Conservation (phyloP, 2,113 vertebrate species). For the Gambusia holbrooki region DNA sequence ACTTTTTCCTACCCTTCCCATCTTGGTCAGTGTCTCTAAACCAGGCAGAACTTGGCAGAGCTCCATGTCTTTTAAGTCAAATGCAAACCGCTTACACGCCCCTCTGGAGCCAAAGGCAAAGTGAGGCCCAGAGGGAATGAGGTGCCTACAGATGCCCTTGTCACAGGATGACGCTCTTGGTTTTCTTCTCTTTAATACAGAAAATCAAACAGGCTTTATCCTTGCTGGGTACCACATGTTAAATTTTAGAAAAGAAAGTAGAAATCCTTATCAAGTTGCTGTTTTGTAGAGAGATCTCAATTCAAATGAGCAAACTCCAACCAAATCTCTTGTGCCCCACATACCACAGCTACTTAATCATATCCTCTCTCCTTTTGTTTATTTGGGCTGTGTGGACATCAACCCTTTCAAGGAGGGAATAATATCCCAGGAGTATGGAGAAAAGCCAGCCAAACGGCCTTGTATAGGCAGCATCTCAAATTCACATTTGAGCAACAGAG, state of each 20-base stretch:
- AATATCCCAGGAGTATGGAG: slow-evolving; percentile 65
- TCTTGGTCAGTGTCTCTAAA: slow-evolving; percentile 23
- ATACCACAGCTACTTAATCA: slow-evolving; percentile 64
- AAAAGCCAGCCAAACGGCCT: slow-evolving; percentile 46
- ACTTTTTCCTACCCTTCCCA: slow-evolving; percentile 17
- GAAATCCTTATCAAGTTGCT: not conserved
- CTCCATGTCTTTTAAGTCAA: slow-evolving; percentile 45
- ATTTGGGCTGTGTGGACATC: slow-evolving; percentile 67
- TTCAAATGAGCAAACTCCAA: slow-evolving; percentile 36
- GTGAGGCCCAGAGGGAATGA: slow-evolving; percentile 60
- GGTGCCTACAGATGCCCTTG: slow-evolving; percentile 64
- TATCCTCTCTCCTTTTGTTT: slow-evolving; percentile 66
- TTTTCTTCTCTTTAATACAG: slow-evolving; percentile 60
- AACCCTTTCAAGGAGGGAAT: slow-evolving; percentile 64
- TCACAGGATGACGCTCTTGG: slow-evolving; percentile 59
- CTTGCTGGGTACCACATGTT: slow-evolving; percentile 27
- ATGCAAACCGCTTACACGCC: slow-evolving; percentile 63
- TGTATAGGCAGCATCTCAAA: slow-evolving; percentile 57
- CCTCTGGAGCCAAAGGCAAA: slow-evolving; percentile 59
- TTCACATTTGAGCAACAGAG: slow-evolving; percentile 54
- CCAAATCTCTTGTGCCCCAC: slow-evolving; percentile 53
- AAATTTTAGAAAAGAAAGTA: slow-evolving; percentile 16
- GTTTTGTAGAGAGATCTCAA: slow-evolving; percentile 6
- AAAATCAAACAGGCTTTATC: slow-evolving; percentile 49
- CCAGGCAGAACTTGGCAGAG: slow-evolving; percentile 66